phyloP scores from a whole-genome alignment of 1,140 invertebrate genomes.

The Mercenaria mercenaria region DNA sequence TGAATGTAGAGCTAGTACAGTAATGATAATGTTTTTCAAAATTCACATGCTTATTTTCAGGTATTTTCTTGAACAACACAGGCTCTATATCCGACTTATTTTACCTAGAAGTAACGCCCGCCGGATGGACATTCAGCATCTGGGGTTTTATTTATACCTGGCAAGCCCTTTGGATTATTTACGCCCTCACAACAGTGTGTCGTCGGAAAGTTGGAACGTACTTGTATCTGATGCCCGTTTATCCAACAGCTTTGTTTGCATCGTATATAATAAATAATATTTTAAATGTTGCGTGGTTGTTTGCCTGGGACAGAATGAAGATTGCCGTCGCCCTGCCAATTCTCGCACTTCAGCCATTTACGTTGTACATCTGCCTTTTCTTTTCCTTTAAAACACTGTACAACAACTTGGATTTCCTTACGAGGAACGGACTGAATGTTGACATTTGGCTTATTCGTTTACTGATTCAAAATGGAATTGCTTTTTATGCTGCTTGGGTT shows the following conservation, averaged over 20 bases:
- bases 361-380: conserved; percentile 75
- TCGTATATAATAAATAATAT: conserved; percentile 75
- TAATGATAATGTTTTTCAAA: no score
- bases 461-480: conserved; percentile 83
- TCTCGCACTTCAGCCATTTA: conserved; percentile 71
- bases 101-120: conserved; percentile 80
- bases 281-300: conserved; percentile 80
- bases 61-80: conserved; percentile 76
- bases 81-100: conserved; percentile 76
- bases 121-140: conserved; percentile 81
- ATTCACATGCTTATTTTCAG: conserved; percentile 68
- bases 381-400: conserved; percentile 72
- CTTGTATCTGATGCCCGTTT: conserved; percentile 74
- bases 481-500: conserved; percentile 83
- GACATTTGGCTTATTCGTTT: conserved; percentile 80
- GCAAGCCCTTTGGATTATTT: conserved; percentile 78
- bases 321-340: conserved; percentile 67
- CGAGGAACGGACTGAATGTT: conserved; percentile 63
- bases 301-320: conserved; percentile 79
- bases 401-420: conserved; percentile 64
- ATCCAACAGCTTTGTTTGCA: conserved; percentile 69
- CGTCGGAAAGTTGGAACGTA: conserved; percentile 70
- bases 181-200: conserved; percentile 75
- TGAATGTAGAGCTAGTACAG: no score
- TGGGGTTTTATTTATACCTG: conserved; percentile 83